Evolutionary conservation across 53 echinoderm and acorn worm species (phyloP).

Genomic region (Antedon mediterranea): DNA sequence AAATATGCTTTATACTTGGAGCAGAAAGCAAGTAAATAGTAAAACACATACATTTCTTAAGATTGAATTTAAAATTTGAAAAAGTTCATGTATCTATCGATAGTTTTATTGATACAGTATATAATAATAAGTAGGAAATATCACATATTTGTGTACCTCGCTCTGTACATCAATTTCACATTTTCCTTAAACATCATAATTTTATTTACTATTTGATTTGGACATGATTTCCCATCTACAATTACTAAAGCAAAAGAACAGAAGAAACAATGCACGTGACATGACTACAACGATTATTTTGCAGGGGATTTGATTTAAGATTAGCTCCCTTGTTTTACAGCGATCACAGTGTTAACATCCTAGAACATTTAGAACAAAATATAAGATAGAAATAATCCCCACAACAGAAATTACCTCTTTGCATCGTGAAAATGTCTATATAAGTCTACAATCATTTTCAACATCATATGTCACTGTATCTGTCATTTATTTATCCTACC

Average conservation of each 20-base stretch:
- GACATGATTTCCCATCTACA: background rate
- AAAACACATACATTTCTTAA: background rate
- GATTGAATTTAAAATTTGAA: conserved; percentile 47
- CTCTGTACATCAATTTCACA: conserved; percentile 79
- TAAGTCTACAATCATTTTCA: background rate
- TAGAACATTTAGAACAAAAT: background rate
- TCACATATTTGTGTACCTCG: conserved; percentile 37
- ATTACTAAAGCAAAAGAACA: conserved; percentile 1
- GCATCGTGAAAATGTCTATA: background rate
- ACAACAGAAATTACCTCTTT: background rate
- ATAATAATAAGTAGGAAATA: conserved; percentile 84
- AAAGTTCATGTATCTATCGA: conserved; percentile 87
- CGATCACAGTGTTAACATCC: background rate
- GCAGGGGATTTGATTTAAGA: background rate
- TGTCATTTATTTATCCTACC: background rate
- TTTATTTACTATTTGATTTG: background rate
- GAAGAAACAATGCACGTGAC: background rate
- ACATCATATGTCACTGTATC: background rate
- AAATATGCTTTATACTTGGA: background rate
- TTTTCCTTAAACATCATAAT: background rate
- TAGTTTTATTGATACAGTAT: conserved; percentile 65
- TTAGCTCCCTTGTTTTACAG: background rate
- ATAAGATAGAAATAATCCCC: background rate
- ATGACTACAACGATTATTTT: background rate
- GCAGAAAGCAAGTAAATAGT: background rate